A percentile compares a stretch with the other conserved stretches of the same genome.
These are phyloP conservation scores for Bradynema listronoti DNA, from an alignment of 1,140 invertebrate genomes.

Conservation along the genomic window DNA sequence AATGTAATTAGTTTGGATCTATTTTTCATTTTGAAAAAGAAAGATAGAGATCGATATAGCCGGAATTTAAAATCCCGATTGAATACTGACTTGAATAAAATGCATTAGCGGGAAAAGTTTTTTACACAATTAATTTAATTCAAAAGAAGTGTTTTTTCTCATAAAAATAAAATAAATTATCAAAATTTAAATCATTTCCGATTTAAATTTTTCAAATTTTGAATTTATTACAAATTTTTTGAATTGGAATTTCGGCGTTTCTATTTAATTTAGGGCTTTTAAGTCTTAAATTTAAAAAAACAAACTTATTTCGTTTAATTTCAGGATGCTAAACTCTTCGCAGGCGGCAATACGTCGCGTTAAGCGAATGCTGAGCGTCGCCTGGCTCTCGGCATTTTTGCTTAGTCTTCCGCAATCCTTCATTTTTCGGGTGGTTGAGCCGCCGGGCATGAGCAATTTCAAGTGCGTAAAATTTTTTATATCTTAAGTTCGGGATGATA, in stretches of 20 bases:
- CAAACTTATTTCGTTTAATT: too few species aligned
- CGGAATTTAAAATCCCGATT: background rate
- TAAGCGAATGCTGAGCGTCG: slow-evolving; percentile 36
- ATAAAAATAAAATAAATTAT: background rate
- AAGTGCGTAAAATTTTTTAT: too few species aligned
- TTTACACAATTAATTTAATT: background rate
- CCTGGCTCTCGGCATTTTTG: slow-evolving; percentile 45
- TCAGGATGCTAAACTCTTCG: slow-evolving; percentile 44
- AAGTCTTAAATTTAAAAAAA: background rate
- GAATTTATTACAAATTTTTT: too few species aligned
- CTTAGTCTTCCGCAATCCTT: slow-evolving; percentile 47
- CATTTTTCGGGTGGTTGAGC: slow-evolving; percentile 49
- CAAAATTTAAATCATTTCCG: background rate
- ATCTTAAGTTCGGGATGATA: too few species aligned
- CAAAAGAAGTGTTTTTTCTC: background rate
- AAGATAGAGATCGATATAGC: slow-evolving; percentile 14
- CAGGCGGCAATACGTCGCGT: slow-evolving; percentile 38
- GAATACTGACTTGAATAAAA: background rate
- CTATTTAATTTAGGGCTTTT: too few species aligned
- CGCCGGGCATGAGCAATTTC: slow-evolving; percentile 43
- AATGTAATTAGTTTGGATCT: slow-evolving; percentile 1
- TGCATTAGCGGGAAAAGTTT: background rate
- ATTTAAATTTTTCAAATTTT: too few species aligned
- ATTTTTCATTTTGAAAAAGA: too few species aligned
- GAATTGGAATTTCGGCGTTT: too few species aligned